These are phyloP conservation scores for Holacanthus passer DNA, from an alignment of 2,113 vertebrate genomes.

Conservation along the genomic window DNA sequence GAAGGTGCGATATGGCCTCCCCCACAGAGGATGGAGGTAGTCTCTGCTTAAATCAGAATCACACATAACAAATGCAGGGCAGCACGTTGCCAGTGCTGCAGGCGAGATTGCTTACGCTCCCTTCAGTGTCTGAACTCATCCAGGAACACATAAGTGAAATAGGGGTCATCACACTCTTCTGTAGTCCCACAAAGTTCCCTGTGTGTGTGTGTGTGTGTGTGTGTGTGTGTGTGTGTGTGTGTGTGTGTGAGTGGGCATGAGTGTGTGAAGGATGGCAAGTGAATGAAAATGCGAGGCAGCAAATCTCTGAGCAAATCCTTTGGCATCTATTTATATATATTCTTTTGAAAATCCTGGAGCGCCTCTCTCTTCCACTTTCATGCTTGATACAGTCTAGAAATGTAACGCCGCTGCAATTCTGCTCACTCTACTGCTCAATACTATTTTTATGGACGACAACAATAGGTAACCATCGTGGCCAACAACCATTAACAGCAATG, in stretches of 20 bases:
- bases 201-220: conserved; percentile 7
- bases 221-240: conserved; percentile 7
- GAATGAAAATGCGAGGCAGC: conserved; percentile 40
- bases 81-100: conserved; percentile 18
- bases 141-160: conserved; percentile 55
- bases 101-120: conserved; percentile 43
- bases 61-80: conserved; percentile 34
- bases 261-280: conserved; percentile 29
- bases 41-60: conserved; percentile 31
- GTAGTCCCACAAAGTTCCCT: conserved; percentile 23
- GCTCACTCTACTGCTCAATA: conserved; percentile 13
- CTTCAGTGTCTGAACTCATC: conserved; percentile 47
- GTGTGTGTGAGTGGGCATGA: not conserved
- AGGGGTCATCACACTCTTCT: conserved; percentile 52
- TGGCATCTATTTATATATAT: conserved; percentile 55
- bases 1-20: conserved; percentile 47
- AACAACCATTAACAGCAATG: conserved; percentile 9
- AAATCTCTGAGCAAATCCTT: conserved; percentile 58
- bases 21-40: conserved; percentile 15
- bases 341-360: conserved; percentile 51
- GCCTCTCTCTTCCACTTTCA: conserved; percentile 42
- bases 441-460: conserved; percentile 41
- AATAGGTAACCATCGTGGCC: conserved; percentile 27
- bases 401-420: not conserved
- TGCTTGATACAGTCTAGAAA: conserved; percentile 13